Percentiles rank a stretch among this genome's conserved stretches.
phyloP scores from a whole-genome alignment of 2,888 invertebrate species.

The Coleophora deauratella region DNA sequence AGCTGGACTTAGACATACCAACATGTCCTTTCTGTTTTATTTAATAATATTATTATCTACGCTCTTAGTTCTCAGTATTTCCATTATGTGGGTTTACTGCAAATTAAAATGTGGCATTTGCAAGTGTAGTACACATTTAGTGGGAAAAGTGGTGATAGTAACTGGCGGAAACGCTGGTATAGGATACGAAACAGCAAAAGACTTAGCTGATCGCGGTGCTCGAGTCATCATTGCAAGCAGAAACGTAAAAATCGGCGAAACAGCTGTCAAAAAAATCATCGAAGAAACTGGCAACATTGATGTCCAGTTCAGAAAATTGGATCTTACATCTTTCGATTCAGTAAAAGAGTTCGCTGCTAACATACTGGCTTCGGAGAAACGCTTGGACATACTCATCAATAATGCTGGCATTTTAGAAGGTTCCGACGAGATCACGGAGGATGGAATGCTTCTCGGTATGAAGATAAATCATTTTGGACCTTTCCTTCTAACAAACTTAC shows the following conservation, averaged over 20 bases:
- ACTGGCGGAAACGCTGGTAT: slow-evolving; percentile 90
- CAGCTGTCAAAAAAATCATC: slow-evolving; percentile 49
- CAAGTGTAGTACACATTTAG: slow-evolving; percentile 60
- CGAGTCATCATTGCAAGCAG: slow-evolving; percentile 87
- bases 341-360: slow-evolving; percentile 75
- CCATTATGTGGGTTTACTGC: not conserved
- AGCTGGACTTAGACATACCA: too few relatives aligned
- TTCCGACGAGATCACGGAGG: slow-evolving; percentile 63
- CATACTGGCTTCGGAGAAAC: slow-evolving; percentile 61
- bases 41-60: too few relatives aligned
- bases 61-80: too few relatives aligned
- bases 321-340: slow-evolving; percentile 67
- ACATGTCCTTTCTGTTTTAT: too few relatives aligned
- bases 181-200: slow-evolving; percentile 82
- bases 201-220: slow-evolving; percentile 82
- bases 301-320: slow-evolving; percentile 53
- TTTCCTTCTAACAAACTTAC: slow-evolving; percentile 77
- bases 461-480: slow-evolving; percentile 77
- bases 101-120: slow-evolving; percentile 35
- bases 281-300: slow-evolving; percentile 32
- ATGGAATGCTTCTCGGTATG: slow-evolving; percentile 75
- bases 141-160: slow-evolving; percentile 87
- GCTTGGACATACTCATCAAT: slow-evolving; percentile 75
- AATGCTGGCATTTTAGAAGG: slow-evolving; percentile 72
- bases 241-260: slow-evolving; percentile 77